These are phyloP conservation scores for Lymantria monacha DNA, from an alignment of 2,888 invertebrate genomes.

Conservation along the genomic window DNA sequence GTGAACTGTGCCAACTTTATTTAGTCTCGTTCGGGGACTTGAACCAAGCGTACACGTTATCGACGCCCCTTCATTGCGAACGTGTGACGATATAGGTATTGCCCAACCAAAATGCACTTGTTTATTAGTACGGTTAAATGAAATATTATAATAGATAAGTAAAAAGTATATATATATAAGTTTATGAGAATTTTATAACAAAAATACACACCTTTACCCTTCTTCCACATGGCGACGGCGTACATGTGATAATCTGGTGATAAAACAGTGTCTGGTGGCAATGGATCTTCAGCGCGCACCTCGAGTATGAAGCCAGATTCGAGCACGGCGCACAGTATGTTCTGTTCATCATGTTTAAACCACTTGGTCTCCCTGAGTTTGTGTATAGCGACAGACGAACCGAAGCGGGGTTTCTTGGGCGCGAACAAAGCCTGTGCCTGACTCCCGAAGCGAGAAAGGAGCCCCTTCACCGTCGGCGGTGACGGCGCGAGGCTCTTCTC, in stretches of 20 bases:
- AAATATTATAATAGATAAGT: background rate
- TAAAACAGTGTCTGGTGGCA: conserved; percentile 69
- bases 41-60: conserved; percentile 43
- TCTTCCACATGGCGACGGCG: conserved; percentile 87
- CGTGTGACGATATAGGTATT: background rate
- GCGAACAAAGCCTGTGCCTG: conserved; percentile 80
- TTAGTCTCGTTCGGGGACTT: conserved; percentile 51
- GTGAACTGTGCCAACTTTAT: conserved; percentile 50
- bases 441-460: conserved; percentile 79
- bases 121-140: background rate
- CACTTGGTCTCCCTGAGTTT: conserved; percentile 88
- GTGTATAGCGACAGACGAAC: conserved; percentile 86
- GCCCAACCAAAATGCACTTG: background rate
- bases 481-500: conserved; percentile 77
- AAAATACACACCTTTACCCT: conserved; percentile 85
- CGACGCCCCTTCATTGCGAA: conserved; percentile 35
- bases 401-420: conserved; percentile 79
- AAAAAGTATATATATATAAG: background rate
- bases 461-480: conserved; percentile 75
- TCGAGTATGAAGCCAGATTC: conserved; percentile 88
- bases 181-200: background rate
- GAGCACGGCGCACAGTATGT: conserved; percentile 87
- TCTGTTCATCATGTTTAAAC: conserved; percentile 87
- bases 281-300: conserved; percentile 76
- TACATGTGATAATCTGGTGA: conserved; percentile 83